These are phyloP conservation scores for Vireo griseus DNA, from an alignment of 2,797 vertebrate genomes.

Conservation along the genomic window DNA sequence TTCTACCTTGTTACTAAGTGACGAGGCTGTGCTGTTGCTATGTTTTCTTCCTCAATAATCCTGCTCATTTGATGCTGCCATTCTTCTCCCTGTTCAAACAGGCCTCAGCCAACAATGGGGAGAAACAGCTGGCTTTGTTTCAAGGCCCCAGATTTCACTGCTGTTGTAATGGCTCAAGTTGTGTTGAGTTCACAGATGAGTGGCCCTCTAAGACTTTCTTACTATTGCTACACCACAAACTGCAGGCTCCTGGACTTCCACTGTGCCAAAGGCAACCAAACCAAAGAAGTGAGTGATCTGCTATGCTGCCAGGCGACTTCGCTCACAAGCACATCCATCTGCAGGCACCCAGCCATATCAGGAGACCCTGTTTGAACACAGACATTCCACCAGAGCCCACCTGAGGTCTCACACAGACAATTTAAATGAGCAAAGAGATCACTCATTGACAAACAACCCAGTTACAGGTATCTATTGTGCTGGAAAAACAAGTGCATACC, in stretches of 20 bases:
- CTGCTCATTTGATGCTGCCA: slow-evolving; percentile 3
- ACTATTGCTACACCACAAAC: neutral
- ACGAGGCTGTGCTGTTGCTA: slow-evolving; percentile 16
- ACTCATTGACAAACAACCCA: neutral
- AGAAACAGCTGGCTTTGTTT: slow-evolving; percentile 8
- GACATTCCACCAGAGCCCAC: neutral
- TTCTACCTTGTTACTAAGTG: slow-evolving; percentile 6
- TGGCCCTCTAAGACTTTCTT: neutral
- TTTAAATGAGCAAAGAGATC: neutral
- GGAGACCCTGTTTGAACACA: neutral
- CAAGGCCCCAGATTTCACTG: neutral
- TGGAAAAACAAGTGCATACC: neutral
- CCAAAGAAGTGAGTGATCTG: neutral
- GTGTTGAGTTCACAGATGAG: neutral
- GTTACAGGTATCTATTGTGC: neutral
- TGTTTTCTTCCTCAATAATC: neutral
- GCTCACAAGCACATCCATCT: neutral
- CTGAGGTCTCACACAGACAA: neutral
- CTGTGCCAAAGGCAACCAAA: neutral
- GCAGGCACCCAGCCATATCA: fast-evolving
- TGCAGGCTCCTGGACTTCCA: neutral
- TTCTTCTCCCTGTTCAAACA: neutral
- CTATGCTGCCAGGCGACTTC: neutral
- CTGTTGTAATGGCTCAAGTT: neutral
- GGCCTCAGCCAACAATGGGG: neutral